Conservation (phyloP, 2,888 invertebrate species). For the Cartodere bifasciata region DNA sequence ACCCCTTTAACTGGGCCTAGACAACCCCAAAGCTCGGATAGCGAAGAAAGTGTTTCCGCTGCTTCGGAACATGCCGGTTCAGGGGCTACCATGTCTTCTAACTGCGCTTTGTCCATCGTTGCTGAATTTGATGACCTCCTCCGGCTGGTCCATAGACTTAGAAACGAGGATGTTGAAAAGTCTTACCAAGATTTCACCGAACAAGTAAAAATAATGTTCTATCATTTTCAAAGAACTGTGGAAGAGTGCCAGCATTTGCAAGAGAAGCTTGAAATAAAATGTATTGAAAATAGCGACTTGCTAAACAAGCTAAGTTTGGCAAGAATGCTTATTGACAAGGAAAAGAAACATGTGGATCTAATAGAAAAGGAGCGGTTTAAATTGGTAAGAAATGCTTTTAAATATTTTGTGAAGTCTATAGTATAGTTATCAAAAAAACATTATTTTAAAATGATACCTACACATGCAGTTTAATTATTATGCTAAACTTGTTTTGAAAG, state of each 20-base stretch:
- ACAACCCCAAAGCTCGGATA: constrained; percentile 14
- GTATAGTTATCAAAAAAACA: too few relatives aligned
- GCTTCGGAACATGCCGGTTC: constrained; percentile 10
- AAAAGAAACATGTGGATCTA: constrained; percentile 55
- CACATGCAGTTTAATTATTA: too few relatives aligned
- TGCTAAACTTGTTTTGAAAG: too few relatives aligned
- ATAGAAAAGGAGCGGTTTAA: constrained; percentile 61
- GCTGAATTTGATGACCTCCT: constrained; percentile 23
- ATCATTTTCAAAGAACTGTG: constrained; percentile 56
- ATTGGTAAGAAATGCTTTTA: constrained; percentile 38
- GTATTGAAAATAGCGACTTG: constrained; percentile 58
- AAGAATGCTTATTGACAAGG: constrained; percentile 65
- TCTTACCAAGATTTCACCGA: constrained; percentile 52
- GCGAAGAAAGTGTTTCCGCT: constrained; percentile 18
- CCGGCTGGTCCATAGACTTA: constrained; percentile 14
- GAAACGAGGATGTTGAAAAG: constrained; percentile 12
- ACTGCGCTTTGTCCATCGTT: constrained; percentile 17
- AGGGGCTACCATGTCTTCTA: constrained; percentile 11
- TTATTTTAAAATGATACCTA: too few relatives aligned
- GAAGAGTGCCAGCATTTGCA: constrained; percentile 62
- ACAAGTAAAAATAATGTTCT: constrained; percentile 57
- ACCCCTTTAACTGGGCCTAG: not conserved
- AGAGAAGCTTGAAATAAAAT: constrained; percentile 53
- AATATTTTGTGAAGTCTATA: not conserved
- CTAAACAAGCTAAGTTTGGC: constrained; percentile 74